Evolutionary conservation across 2,888 invertebrate species (phyloP), one percentile per base, ranked within the genome.

Genomic region (Dorcus parallelipipedus): DNA sequence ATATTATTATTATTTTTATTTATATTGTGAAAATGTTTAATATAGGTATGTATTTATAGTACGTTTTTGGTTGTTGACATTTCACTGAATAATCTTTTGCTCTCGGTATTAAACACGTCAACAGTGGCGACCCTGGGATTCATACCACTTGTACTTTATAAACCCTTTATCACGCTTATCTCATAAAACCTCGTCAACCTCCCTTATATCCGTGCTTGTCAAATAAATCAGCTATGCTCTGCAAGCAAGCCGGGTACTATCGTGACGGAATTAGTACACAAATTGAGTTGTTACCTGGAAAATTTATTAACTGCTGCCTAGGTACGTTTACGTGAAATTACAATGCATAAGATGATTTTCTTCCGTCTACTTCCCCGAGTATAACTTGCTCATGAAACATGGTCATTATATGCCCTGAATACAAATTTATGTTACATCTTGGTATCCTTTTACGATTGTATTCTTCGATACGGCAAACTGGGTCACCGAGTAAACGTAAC

Each of bases 111-210:
- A 43, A 55, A 49, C 55, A 55, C 55, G 50, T 55, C 55, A 55
- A 49, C 55, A 42, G 42, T 50, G 50, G 49, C 50, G 55, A 55
- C 55, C 55, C 49, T 42, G 50, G 62, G 59, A 63, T 65, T 65
- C 62, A 59, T 59, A 65, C 58, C 60, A 62, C 65, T 65, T 63
- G 61, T 57, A 59, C 63, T 62, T 60, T 62, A 55, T 55, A 55
- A 65, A 65, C 62, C 58, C 62, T 52, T 58, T 55, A 65, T 65
- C 61, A 61, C 57, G 54, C 61, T 62, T 61, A 60, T 59, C 63
- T 55, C 65, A 65, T 65, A 63, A 65, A 65, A 60, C 60, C 62
- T 62, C 54, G 63, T 63, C 61, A 63, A 60, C 53, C 58, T 52
- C 56, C 57, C 63, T 59, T 65, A 62, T 56, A 60, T 58, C 55